Evolutionary conservation across 2,797 vertebrate species (phyloP).

Genomic region (Lepilemur septentrionalis): DNA sequence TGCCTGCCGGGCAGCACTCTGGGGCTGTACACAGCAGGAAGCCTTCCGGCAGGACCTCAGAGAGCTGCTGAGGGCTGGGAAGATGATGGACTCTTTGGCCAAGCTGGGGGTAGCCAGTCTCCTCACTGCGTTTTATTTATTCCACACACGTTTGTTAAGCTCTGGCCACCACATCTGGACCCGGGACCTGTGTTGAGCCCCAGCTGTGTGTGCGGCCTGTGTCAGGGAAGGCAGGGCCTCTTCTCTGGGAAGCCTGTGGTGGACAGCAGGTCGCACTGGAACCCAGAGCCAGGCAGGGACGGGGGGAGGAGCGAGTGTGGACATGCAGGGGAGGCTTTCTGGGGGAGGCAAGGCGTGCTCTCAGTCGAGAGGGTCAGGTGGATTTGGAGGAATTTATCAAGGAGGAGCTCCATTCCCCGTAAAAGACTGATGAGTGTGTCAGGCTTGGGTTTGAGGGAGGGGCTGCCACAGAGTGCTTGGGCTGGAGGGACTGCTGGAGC

Average conservation of each 20-base stretch:
- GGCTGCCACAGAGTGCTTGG: background rate
- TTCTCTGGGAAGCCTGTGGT: background rate
- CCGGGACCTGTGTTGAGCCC: background rate
- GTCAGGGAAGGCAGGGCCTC: background rate
- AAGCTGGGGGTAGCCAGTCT: background rate
- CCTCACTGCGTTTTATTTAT: background rate
- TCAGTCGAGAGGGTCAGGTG: background rate
- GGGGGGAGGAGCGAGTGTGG: background rate
- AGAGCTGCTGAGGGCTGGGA: background rate
- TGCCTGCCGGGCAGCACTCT: background rate
- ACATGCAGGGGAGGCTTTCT: background rate
- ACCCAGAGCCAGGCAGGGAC: background rate
- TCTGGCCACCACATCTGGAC: background rate
- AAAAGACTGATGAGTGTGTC: background rate
- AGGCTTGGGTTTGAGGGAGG: background rate
- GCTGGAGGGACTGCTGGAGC: background rate
- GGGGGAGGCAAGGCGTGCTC: background rate
- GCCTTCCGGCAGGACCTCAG: background rate
- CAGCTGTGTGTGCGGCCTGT: background rate
- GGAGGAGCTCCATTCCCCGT: background rate
- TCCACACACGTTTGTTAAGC: background rate
- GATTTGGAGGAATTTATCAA: background rate
- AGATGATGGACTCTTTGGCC: background rate
- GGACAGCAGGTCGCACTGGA: background rate
- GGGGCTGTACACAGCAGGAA: background rate